Base-by-base conservation (phyloP, 2,113 vertebrate species). In the Petromus typicus region DNA sequence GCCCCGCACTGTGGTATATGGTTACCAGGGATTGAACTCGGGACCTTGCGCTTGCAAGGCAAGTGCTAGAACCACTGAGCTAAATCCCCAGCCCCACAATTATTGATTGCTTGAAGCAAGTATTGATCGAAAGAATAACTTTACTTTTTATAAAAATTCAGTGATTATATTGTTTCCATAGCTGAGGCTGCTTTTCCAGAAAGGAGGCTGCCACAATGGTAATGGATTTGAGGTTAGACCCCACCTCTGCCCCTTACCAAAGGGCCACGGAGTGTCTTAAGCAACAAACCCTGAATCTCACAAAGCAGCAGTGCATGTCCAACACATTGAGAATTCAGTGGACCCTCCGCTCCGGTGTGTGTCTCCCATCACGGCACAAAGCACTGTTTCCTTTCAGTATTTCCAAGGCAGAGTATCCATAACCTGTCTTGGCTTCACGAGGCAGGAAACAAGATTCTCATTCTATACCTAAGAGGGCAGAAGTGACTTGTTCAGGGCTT, bases 41-140 rank as follows among this genome's bases (percentile, higher is more conserved):
- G n/a, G n/a, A n/a, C n/a, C n/a, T n/a, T n/a, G n/a, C n/a, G n/a
- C n/a, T n/a, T n/a, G n/a, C n/a, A n/a, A n/a, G n/a, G n/a, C n/a
- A n/a, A n/a, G n/a, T n/a, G n/a, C n/a, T n/a, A n/a, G n/a, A n/a
- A n/a, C n/a, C n/a, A n/a, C n/a, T n/a, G n/a, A n/a, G n/a, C n/a
- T n/a, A n/a, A n/a, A n/a, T n/a, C n/a, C n/a, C n/a, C n/a, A n/a
- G n/a, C n/a, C n/a, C n/a, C n/a, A n/a, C 2, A 40, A 93, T 80
- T 73, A 63, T 27, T 48, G 25, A 66, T 43, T 43, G 43, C 14
- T 43, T 69, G 73, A 80, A 78, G 30, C 71, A 91, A 67, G 64
- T 85, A 61, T 37, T 78, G 25, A 57, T 61, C 75, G 48, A 73
- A 43, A 88, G 93, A 91, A 89, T 32, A 67, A 64, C 86, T 83